Evolutionary conservation across 2,113 vertebrate species (phyloP), one percentile per base, ranked within the genome.

Genomic region (Zosterops hypoxanthus): DNA sequence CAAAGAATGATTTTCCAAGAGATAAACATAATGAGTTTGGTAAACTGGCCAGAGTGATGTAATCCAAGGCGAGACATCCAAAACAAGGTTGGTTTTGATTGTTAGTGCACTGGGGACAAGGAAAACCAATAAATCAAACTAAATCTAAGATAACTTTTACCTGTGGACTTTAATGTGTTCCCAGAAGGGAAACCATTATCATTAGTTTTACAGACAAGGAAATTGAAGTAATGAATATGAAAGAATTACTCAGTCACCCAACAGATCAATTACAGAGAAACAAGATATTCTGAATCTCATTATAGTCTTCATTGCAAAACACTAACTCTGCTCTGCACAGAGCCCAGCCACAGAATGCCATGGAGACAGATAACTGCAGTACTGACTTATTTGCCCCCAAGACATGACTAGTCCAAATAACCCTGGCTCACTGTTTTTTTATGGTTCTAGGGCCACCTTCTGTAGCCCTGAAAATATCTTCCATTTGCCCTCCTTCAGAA

Each of bases 31-130:
- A 75, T 23, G 59, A 80, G 26, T 75, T 66, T 55, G 25, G 55
- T 66, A 73, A 55, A 15, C 9, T 26, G 14, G 60, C 15, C 4
- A 3, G 63, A 69, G 29, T 70, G 52, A 77, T 28, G 34, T 61
- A 86, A 93, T 47, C 47, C 76, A 88, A 33, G 4, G 18, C 13
- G 7, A 83, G 34, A 92, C 34, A 81, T 33, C 29, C 75, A 86
- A 88, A 94, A 76, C 28, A 79, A 71, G 79, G 39, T 34, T 79
- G 68, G 14, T 83, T 93, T 86, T 83, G 25, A 92, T 47, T 94
- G 68, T 83, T 49, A 59, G 42, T 29, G 59, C 59, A 70, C 14
- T 12, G 12, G 80, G 59, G 19, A 75, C 26, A 64, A 65, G 41
- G 44, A 86, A 92, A 93, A 69, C 11, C 6, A 93, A 66, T 25